Evolutionary conservation across 2,888 invertebrate genomes (phyloP), one percentile per base, ranked within the genome.

Genomic region (Antheraea assamensis): DNA sequence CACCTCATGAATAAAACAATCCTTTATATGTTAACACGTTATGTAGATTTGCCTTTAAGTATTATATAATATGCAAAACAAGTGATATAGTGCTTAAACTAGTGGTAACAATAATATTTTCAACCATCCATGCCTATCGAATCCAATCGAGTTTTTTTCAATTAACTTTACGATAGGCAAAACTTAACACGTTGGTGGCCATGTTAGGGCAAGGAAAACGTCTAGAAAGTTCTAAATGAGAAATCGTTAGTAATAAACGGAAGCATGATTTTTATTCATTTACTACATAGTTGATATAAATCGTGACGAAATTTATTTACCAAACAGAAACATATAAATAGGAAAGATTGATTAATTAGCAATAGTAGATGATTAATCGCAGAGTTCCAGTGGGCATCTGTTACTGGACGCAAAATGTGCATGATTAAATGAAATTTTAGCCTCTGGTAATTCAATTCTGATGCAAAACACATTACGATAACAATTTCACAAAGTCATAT

Each of bases 31-130:
- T 79, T 79, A 89, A 88, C 84, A 85, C 66, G 74, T 55, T 47
- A 70, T 42, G 85, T 86, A 83, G 80, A 78, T 80, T 80, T 81
- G 81, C 79, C 78, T 82, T 80, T 82, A 80, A 80, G 81, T 80
- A 81, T 77, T 75, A 75, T 76, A 27, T 82, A 85, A 81, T 84
- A 88, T 85, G 88, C 83, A 87, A 90, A 91, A 92, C 90, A 90
- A 91, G 88, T 85, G 88, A 90, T 86, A 88, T 88, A 83, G 24
- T 27, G 85, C 93, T 92, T 91, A 93, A 85, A 89, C 93, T 94
- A 94, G 89, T 94, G 94, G 94, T 94, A 94, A 94, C 94, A 92
- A 93, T 90, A 92, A 92, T 89, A 91, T 90, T 89, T 85, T 87
- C 77, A 89, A 88, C 83, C 80, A 86, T 83, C 86, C 85, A 81